Evolutionary conservation across 2,888 invertebrate genomes (phyloP).

Genomic region (Arrhopalites spinosus): DNA sequence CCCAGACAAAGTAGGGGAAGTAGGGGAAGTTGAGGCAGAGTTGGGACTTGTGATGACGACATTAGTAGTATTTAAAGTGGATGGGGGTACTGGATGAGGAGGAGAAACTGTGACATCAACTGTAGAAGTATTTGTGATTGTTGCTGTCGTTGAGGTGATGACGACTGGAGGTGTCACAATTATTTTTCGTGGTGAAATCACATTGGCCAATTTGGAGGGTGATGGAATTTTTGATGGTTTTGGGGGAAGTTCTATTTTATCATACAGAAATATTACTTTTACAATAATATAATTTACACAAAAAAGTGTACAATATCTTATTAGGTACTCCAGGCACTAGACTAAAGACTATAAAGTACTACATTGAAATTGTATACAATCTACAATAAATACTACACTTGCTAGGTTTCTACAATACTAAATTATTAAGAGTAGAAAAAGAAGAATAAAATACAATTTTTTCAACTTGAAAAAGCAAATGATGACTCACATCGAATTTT

Average conservation of each 20-base stretch:
- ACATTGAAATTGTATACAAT: too few species aligned
- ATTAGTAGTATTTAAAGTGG: not conserved
- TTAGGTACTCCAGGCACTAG: too few species aligned
- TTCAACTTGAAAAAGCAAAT: not conserved
- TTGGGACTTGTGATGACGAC: not conserved
- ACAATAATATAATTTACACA: too few species aligned
- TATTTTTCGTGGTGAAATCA: conserved; percentile 45
- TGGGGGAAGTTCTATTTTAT: conserved; percentile 52
- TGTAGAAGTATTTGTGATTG: too few species aligned
- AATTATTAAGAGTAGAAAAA: not conserved
- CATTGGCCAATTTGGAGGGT: conserved; percentile 52
- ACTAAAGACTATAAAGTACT: too few species aligned
- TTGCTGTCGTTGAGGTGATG: conserved; percentile 19
- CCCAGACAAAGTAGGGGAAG: conserved; percentile 27
- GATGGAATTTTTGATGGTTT: conserved; percentile 57
- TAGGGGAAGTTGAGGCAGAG: conserved; percentile 26
- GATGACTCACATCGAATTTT: not conserved
- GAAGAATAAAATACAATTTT: not conserved
- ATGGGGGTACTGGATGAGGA: not conserved
- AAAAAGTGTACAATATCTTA: too few species aligned
- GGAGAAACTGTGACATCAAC: not conserved
- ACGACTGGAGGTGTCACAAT: conserved; percentile 40
- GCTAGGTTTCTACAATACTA: too few species aligned
- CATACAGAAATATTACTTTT: not conserved
- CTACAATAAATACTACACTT: too few species aligned